Evolutionary conservation across 2,888 invertebrate species (phyloP), one percentile per base, ranked within the genome.

Genomic region (Nomada goodeniana): DNA sequence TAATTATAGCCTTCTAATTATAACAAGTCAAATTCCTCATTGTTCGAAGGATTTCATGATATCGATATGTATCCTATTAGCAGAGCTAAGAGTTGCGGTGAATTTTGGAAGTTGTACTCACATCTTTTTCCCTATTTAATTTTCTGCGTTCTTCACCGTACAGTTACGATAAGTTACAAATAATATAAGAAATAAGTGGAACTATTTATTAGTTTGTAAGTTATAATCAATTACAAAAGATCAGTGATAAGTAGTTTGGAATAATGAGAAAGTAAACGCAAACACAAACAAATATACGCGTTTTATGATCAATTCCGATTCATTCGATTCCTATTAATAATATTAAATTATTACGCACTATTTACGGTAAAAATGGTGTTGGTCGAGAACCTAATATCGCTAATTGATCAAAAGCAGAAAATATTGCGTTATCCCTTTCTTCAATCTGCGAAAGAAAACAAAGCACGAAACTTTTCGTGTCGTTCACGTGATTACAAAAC

Each of bases 1-100:
- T 92, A 92, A 91, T 91, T 92, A 91, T 92, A 93, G 91, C 90
- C 91, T 92, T 93, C 89, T 88, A 91, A 89, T 91, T 91, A 92
- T 90, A 92, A 92, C 91, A 91, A 91, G 91, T 91, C 89, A 90
- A 92, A 88, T 92, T 91, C 84, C 86, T 88, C 88, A 85, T 86
- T 85, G 82, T 86, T 64, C 82, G 88, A 90, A 88, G 89, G 85
- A 89, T 89, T 89, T 85, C 83, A 82, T 89, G 83, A 89, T 87
- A 87, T 89, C 91, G 91, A 91, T 91, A 91, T 91, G 91, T 92
- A 90, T 92, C 84, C 92, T 92, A 92, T 91, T 88, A 91, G 90
- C 90, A 89, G 91, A 89, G 91, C 88, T 91, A 91, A 89, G 84
- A 85, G 88, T 86, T 80, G 86, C 89, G 86, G 84, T 86, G 87